Base-by-base conservation (phyloP, 2,888 invertebrate genomes). In the Thymelicus sylvestris region DNA sequence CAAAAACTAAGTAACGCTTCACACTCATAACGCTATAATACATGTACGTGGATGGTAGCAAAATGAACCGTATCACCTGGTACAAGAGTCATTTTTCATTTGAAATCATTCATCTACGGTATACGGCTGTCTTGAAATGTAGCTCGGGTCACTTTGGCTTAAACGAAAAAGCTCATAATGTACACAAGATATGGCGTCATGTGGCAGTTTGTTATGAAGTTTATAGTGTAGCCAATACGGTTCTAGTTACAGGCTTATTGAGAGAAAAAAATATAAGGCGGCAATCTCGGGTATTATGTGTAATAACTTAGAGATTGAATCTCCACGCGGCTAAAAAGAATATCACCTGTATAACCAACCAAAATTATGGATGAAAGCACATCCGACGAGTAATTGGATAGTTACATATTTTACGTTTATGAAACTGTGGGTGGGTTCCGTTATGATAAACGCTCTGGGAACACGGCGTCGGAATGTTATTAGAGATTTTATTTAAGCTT, bases 131-230 rank as follows among this genome's bases (percentile, higher is more conserved):
- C 81, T 80, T 48, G 61, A 73, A 72, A 19, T 75, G 67, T 65
- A 71, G 62, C 63, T 69, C 52, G 72, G 77, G 78, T 79, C 80
- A 80, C 65, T 85, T 83, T 80, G 86, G 84, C 85, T 89, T 90
- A 86, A 90, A 90, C 88, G 90, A 90, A 92, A 92, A 92, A 87
- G 88, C 91, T 93, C 94, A 91, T 94, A 94, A 93, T 88, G 83
- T 92, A 89, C 84, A 89, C 89, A 89, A 93, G 93, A 94, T 93
- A 94, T 89, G 86, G 92, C 87, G 83, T 81, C 84, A 85, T 85
- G 85, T 88, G 91, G 92, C 92, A 92, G 92, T 94, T 92, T 91
- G 92, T 94, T 93, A 91, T 89, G 89, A 90, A 91, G 88, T 94
- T 94, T 94, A 94, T 93, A 88, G 91, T 89, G 86, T 77, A 86